Evolutionary conservation across 2,113 vertebrate genomes (phyloP).

Genomic region (Esox niger): DNA sequence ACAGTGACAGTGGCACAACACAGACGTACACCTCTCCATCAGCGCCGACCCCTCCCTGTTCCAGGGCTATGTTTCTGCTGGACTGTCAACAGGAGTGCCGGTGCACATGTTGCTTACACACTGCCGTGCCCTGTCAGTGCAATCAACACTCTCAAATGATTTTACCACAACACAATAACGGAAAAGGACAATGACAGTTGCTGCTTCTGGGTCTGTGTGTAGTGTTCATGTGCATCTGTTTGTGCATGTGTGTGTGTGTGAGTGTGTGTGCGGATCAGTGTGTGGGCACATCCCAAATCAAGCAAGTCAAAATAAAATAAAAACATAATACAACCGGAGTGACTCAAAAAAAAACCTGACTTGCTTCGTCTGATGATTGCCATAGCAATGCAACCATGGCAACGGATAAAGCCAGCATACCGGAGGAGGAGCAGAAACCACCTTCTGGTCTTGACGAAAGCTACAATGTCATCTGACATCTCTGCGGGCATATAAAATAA

Average conservation of each 20-base stretch:
- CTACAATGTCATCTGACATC: not conserved
- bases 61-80: too few species aligned
- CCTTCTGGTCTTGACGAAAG: not conserved
- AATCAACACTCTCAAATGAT: too few species aligned
- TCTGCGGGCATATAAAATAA: not conserved
- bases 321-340: conserved; percentile 23
- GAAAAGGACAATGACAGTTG: not conserved
- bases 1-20: not conserved
- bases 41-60: not conserved
- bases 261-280: not conserved
- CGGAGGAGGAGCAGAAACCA: not conserved
- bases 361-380: conserved; percentile 62
- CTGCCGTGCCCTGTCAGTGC: too few species aligned
- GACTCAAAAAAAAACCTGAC: conserved; percentile 29
- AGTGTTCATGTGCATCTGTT: not conserved
- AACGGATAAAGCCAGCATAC: conserved; percentile 67
- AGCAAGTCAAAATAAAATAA: too few species aligned
- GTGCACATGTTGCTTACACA: too few species aligned
- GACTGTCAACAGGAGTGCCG: too few species aligned
- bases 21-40: not conserved
- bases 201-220: not conserved
- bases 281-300: not conserved
- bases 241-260: not conserved
- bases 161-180: not conserved
- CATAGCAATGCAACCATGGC: conserved; percentile 70